Evolutionary conservation across 2,113 vertebrate genomes (phyloP), one percentile per base, ranked within the genome.

Genomic region (Perca schrenkii): DNA sequence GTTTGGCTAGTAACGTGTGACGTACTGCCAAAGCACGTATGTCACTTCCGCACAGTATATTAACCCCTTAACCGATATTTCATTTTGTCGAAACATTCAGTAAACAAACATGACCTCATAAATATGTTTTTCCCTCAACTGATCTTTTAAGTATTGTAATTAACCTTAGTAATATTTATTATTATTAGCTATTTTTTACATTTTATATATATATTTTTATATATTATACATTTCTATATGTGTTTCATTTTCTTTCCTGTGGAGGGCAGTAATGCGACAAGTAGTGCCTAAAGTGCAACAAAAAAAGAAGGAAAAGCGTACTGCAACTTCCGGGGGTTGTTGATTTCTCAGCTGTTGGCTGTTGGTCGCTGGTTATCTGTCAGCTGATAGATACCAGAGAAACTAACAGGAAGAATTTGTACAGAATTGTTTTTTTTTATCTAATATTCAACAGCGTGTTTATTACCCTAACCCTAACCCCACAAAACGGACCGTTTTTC

Each of bases 1-100:
- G 50, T 72, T 85, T 85, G 80, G 73, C 34, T 62, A 1, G 47
- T 71, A 52, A 2, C 8, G 1, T 12, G 77, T 91, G 90, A 90
- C 88, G 83, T 76, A 60, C 0, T 3, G 8, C 6, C n/a, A 58
- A 57, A 71, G 83, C 12, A 53, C 40, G 3, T 0, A 60, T 83
- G 79, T 86, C 63, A 89, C 53, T 82, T 83, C 88, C 82, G 66
- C 3, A 5, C 2, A 43, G 0, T 12, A 1, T 12, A 34, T 17
- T 10, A 50, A 56, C 25, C 25, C 34, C 34, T 34, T 34, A 43
- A 43, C 40, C 2, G 40, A 11, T 11, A 11, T 43, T 43, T 43
- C 8, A 43, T 11, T 43, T 43, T 3, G 10, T 43, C 40, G 40
- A 43, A 34, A 43, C 10, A 10, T 43, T 43, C 8, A 43, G 40